phyloP scores from a whole-genome alignment of 2,113 vertebrate species.

The Mus spicilegus region DNA sequence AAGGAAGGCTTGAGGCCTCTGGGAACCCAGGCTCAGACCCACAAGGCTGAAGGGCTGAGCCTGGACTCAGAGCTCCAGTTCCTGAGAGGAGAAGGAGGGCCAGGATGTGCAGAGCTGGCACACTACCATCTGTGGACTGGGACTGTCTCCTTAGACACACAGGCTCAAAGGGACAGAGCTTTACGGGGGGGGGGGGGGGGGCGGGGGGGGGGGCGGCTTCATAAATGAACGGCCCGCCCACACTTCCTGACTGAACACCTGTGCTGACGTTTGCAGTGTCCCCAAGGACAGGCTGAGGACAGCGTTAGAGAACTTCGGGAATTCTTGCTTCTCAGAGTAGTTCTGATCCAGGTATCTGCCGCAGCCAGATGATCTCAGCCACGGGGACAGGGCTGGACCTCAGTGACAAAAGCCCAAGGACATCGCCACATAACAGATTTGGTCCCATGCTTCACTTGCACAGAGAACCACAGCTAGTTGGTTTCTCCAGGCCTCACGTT shows the following conservation, averaged over 20 bases:
- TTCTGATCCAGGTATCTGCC: background rate
- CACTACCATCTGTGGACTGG: too few species aligned
- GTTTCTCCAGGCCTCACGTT: background rate
- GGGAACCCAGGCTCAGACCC: slow-evolving; percentile 18
- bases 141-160: background rate
- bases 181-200: too few species aligned
- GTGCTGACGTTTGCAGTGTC: background rate
- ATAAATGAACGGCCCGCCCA: background rate
- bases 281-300: background rate
- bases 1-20: background rate
- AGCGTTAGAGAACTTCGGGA: background rate
- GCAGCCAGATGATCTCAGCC: background rate
- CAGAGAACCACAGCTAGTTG: background rate
- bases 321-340: background rate
- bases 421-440: background rate
- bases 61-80: background rate
- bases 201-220: too few species aligned
- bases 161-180: background rate
- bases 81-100: too few species aligned
- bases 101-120: background rate
- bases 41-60: background rate
- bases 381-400: background rate
- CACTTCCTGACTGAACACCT: background rate
- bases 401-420: background rate
- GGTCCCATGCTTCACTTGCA: background rate